Conservation (phyloP, 2,113 vertebrate species). For the Clinocottus analis region DNA sequence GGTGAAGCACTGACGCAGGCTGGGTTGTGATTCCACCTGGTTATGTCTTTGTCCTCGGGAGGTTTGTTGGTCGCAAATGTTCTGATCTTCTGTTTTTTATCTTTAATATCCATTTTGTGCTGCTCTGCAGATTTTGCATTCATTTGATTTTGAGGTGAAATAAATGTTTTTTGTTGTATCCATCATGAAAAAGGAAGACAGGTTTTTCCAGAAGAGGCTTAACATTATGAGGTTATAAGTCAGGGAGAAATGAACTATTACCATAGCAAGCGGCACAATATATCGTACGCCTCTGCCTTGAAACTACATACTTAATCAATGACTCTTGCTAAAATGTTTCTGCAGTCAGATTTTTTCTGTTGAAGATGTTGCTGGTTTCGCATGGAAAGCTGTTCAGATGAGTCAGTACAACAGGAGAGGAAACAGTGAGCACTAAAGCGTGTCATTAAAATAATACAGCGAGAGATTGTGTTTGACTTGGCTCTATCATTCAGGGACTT, state of each 20-base stretch:
- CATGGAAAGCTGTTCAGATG: conserved; percentile 1
- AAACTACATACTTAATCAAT: conserved; percentile 3
- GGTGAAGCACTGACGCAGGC: not conserved
- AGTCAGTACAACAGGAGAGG: not conserved
- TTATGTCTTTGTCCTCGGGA: not conserved
- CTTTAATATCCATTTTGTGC: not conserved
- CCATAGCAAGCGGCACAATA: not conserved
- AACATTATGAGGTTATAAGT: not conserved
- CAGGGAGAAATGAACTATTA: not conserved
- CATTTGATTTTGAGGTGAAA: not conserved
- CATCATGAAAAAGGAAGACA: not conserved
- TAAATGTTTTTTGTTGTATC: not conserved
- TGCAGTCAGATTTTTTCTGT: conserved; percentile 1
- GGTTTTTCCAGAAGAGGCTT: not conserved
- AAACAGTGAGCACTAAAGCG: not conserved
- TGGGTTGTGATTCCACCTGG: not conserved
- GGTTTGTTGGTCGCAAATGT: not conserved
- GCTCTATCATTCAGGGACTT: not conserved
- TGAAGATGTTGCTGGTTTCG: not conserved
- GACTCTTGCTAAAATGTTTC: not conserved
- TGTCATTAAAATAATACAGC: not conserved
- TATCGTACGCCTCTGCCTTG: not conserved
- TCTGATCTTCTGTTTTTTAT: not conserved
- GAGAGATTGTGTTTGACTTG: not conserved
- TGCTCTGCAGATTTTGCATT: conserved; percentile 2